phyloP scores from a whole-genome alignment of 2,888 invertebrate species.

The Scaptomyza flava region DNA sequence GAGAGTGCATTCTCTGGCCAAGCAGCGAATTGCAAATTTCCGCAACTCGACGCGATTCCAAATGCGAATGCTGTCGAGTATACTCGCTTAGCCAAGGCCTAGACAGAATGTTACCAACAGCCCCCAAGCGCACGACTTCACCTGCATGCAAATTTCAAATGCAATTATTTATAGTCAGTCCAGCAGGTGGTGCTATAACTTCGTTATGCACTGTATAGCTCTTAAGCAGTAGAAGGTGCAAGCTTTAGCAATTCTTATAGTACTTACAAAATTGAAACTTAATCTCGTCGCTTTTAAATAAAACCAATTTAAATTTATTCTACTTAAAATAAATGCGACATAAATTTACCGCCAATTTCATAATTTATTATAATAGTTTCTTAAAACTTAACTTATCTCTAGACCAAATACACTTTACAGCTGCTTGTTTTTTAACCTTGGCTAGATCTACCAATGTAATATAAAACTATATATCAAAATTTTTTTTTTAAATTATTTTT shows the following conservation, averaged over 20 bases:
- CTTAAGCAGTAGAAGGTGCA: constrained; percentile 6
- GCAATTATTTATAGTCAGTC: constrained; percentile 56
- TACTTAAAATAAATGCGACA: too few relatives aligned
- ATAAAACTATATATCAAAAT: too few relatives aligned
- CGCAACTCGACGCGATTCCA: constrained; percentile 61
- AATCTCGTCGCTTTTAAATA: neutral
- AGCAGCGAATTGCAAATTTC: constrained; percentile 72
- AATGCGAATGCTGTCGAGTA: constrained; percentile 40
- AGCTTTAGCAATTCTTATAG: constrained; percentile 5
- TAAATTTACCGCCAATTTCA: too few relatives aligned
- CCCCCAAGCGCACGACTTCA: constrained; percentile 11
- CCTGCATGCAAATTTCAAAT: constrained; percentile 59
- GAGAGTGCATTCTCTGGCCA: constrained; percentile 36
- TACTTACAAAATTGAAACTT: neutral
- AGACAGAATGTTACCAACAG: constrained; percentile 26
- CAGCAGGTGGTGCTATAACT: constrained; percentile 39
- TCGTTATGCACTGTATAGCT: constrained; percentile 24
- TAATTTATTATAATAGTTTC: too few relatives aligned
- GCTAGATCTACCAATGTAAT: too few relatives aligned
- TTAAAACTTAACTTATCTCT: too few relatives aligned
- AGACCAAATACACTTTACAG: too few relatives aligned
- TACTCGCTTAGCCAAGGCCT: constrained; percentile 36
- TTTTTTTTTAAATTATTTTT: too few relatives aligned
- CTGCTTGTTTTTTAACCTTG: too few relatives aligned
- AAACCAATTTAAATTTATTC: too few relatives aligned